Evolutionary conservation across 37 sponge, comb jelly and placozoan genomes (phyloP).

Genomic region (Bolinopsis microptera): DNA sequence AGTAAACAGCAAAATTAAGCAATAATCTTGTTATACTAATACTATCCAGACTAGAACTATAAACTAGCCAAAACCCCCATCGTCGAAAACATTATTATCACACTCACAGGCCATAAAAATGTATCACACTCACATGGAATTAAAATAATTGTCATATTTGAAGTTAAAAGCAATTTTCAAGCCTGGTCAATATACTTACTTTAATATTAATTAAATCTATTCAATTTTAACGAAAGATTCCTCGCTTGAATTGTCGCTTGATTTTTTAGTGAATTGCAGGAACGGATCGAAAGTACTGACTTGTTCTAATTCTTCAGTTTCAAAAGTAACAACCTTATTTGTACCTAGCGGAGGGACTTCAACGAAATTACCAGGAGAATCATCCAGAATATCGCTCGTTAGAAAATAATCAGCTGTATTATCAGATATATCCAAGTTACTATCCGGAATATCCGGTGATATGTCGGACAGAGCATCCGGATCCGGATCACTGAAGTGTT

Average conservation of each 20-base stretch:
- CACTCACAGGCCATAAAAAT: no score
- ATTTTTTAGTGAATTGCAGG: background rate
- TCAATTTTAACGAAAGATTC: slow-evolving; percentile 23
- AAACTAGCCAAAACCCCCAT: no score
- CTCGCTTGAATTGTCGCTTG: background rate
- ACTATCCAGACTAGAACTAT: no score
- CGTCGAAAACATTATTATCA: no score
- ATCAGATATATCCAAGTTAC: background rate
- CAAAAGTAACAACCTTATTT: no score
- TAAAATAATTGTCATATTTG: no score
- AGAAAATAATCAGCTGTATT: background rate
- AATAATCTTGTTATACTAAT: no score
- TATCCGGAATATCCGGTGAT: background rate
- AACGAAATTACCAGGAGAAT: background rate
- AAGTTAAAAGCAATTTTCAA: no score
- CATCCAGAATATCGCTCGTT: background rate
- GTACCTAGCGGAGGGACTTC: background rate
- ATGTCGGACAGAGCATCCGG: background rate
- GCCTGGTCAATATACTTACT: no score
- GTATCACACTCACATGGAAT: no score
- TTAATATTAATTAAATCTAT: background rate
- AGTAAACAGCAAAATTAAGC: no score
- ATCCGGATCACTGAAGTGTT: background rate
- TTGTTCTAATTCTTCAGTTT: background rate
- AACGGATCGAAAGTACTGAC: slow-evolving; percentile 9